These are phyloP conservation scores for Phragmatobia fuliginosa DNA, from an alignment of 2,888 invertebrate genomes.

Conservation along the genomic window DNA sequence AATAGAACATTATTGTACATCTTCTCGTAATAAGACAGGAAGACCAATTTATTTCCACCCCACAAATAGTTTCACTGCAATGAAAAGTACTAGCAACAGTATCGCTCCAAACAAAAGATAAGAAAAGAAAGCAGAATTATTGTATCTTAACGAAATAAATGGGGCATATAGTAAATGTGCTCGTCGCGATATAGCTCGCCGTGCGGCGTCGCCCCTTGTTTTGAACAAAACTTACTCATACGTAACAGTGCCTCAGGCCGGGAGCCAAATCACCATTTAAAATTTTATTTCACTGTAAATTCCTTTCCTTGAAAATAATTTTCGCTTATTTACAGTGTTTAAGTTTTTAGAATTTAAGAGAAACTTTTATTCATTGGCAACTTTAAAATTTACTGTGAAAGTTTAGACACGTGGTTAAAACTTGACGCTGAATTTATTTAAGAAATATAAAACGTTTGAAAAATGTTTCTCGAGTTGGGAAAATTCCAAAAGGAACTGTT, in stretches of 20 bases:
- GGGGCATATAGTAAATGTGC: constrained; percentile 61
- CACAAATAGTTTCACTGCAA: constrained; percentile 21
- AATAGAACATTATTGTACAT: neutral
- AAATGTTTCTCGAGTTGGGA: constrained; percentile 20
- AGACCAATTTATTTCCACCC: constrained; percentile 14
- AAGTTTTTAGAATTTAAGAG: constrained; percentile 25
- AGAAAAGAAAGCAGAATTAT: constrained; percentile 59
- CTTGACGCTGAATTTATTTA: constrained; percentile 38
- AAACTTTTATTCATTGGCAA: constrained; percentile 41
- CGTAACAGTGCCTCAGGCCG: constrained; percentile 50
- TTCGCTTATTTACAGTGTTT: constrained; percentile 26
- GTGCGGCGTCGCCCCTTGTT: constrained; percentile 54
- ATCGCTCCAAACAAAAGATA: constrained; percentile 51
- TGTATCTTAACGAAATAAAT: constrained; percentile 73
- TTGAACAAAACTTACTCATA: constrained; percentile 58
- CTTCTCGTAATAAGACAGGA: neutral
- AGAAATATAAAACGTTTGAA: constrained; percentile 40
- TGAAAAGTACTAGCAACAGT: constrained; percentile 43
- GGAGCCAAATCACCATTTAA: constrained; percentile 52
- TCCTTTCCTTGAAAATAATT: constrained; percentile 37
- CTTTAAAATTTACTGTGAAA: constrained; percentile 41
- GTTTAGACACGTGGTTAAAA: constrained; percentile 43
- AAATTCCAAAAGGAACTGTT: constrained; percentile 17
- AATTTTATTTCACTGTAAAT: constrained; percentile 31
- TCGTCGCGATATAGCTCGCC: constrained; percentile 54